Conservation (phyloP, 2,797 vertebrate species). For the Karalla daura region DNA sequence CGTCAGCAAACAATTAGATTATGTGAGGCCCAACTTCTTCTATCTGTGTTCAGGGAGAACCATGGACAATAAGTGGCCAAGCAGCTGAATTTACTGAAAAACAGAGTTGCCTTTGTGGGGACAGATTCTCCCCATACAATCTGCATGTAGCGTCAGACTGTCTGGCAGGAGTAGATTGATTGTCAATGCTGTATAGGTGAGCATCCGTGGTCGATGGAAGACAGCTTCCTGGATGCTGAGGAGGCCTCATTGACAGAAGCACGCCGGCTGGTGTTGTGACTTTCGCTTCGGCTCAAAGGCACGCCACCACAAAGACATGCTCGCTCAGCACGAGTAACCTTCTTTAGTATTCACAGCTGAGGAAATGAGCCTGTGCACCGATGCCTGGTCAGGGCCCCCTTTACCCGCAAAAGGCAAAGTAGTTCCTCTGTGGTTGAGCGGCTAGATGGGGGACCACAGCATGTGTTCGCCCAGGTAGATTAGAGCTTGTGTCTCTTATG, state of each 20-base stretch:
- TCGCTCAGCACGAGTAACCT: conserved; percentile 39
- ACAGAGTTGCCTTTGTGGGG: no score
- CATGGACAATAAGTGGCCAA: no score
- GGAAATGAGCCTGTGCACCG: conserved; percentile 56
- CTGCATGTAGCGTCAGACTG: background rate
- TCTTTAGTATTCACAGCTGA: conserved; percentile 73
- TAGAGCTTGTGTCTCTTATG: no score
- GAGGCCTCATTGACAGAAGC: conserved; percentile 18
- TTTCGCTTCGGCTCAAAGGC: conserved; percentile 14
- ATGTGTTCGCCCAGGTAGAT: no score
- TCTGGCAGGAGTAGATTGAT: background rate
- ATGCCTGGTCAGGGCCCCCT: no score
- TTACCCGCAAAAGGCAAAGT: no score
- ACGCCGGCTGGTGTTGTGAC: conserved; percentile 4
- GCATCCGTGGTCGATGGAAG: conserved; percentile 30
- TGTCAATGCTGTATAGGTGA: conserved; percentile 3
- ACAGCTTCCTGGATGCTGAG: background rate
- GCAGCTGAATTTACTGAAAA: no score
- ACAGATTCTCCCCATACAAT: background rate
- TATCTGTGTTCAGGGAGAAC: no score
- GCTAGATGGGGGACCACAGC: no score
- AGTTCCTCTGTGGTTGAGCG: no score
- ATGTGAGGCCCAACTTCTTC: no score
- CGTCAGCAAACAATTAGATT: no score
- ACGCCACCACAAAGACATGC: conserved; percentile 4